These are phyloP conservation scores for Oikopleura dioica DNA, from an alignment of 23 tunicate genomes.

Conservation along the genomic window DNA sequence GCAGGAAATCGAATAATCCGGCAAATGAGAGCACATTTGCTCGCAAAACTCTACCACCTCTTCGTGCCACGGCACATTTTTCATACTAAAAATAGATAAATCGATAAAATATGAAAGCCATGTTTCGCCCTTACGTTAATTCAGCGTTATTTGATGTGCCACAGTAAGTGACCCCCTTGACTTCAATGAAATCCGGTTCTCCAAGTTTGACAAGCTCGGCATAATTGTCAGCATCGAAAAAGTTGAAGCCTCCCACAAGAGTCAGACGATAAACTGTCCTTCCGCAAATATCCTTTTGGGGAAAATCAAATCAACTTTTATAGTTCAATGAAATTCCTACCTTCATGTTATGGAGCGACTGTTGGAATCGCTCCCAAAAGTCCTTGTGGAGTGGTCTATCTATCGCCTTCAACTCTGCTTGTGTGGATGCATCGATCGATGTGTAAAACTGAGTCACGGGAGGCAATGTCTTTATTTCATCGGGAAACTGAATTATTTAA, in stretches of 20 bases:
- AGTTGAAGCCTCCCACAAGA: conserved; percentile 73
- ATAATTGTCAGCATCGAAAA: conserved; percentile 52
- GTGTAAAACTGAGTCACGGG: conserved; percentile 84
- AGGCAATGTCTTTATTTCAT: conserved; percentile 37
- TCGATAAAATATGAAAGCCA: too few species aligned
- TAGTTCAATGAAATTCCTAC: background rate
- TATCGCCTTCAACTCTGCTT: conserved; percentile 55
- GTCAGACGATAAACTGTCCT: conserved; percentile 82
- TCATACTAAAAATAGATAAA: conserved; percentile 22
- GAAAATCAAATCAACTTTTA: background rate
- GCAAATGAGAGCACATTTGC: conserved; percentile 21
- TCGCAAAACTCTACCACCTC: conserved; percentile 52
- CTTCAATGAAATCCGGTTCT: conserved; percentile 80
- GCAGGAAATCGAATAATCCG: conserved; percentile 50
- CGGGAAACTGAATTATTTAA: conserved; percentile 35
- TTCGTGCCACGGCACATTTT: conserved; percentile 98
- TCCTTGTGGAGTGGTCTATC: conserved; percentile 81
- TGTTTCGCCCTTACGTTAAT: background rate
- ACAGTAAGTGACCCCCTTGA: conserved; percentile 86
- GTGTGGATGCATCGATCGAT: conserved; percentile 93
- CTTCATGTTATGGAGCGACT: background rate
- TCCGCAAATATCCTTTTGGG: conserved; percentile 18
- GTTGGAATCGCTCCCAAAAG: conserved; percentile 28
- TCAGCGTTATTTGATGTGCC: conserved; percentile 17
- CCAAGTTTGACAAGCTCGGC: conserved; percentile 51